phyloP scores from a whole-genome alignment of 1,140 invertebrate genomes.

The Drosophila littoralis region DNA sequence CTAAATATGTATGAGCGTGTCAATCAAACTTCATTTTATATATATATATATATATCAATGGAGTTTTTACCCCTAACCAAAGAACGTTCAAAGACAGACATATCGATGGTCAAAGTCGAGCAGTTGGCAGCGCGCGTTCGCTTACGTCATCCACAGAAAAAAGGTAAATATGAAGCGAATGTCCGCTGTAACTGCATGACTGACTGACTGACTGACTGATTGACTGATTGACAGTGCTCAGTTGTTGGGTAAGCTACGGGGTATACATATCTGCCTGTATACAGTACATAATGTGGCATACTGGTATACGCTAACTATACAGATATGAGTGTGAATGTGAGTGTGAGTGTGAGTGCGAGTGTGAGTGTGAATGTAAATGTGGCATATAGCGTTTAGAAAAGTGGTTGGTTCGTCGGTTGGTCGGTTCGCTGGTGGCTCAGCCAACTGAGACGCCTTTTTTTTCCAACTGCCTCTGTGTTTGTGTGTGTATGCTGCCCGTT shows the following conservation, averaged over 20 bases:
- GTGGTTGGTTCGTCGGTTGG: conserved; percentile 61
- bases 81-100: conserved; percentile 20
- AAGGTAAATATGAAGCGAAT: conserved; percentile 44
- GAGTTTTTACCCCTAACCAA: conserved; percentile 18
- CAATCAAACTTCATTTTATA: conserved; percentile 31
- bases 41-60: not conserved
- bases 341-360: conserved; percentile 3
- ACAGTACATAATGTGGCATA: conserved; percentile 48
- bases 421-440: conserved; percentile 66
- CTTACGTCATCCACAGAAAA: conserved; percentile 34
- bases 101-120: conserved; percentile 28
- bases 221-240: not conserved
- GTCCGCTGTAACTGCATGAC: conserved; percentile 4
- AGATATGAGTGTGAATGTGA: conserved; percentile 10
- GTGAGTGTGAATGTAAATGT: conserved; percentile 10
- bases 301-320: conserved; percentile 32
- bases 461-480: conserved; percentile 9
- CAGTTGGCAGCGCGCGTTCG: not conserved
- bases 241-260: conserved; percentile 23
- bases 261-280: conserved; percentile 13
- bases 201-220: not conserved
- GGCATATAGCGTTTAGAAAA: conserved; percentile 63
- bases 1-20: conserved; percentile 23
- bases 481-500: conserved; percentile 1
- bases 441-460: conserved; percentile 78